phyloP scores from a whole-genome alignment of 2,888 invertebrate species.

The Sinohyriopsis cumingii region DNA sequence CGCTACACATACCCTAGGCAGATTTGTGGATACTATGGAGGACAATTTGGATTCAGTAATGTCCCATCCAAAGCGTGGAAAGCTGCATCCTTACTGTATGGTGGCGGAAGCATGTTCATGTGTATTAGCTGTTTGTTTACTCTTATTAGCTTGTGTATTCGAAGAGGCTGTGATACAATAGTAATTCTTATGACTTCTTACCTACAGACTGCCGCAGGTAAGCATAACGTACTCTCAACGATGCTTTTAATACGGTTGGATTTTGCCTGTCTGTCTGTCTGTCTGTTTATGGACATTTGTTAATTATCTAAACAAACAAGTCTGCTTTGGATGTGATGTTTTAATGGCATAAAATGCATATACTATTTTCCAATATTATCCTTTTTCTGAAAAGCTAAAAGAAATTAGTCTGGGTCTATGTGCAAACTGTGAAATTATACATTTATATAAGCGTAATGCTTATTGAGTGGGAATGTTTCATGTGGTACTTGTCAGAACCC shows the following conservation, averaged over 20 bases:
- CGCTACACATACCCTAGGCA: constrained; percentile 18
- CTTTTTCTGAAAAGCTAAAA: too few species aligned
- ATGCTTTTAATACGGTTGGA: not conserved
- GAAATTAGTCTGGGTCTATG: too few species aligned
- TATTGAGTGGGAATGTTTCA: too few species aligned
- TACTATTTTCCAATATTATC: too few species aligned
- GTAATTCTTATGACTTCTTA: constrained; percentile 58
- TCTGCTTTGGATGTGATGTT: too few species aligned
- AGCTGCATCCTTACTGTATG: constrained; percentile 66
- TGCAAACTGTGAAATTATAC: too few species aligned
- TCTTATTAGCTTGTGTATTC: constrained; percentile 56
- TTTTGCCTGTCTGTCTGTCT: too few species aligned
- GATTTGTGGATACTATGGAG: constrained; percentile 58
- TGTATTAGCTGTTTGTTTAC: constrained; percentile 61
- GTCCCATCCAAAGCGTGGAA: constrained; percentile 66
- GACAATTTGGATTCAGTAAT: constrained; percentile 56
- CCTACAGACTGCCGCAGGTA: constrained; percentile 67
- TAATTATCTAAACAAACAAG: too few species aligned
- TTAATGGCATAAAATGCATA: too few species aligned
- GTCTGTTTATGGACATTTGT: too few species aligned
- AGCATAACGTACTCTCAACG: constrained; percentile 9
- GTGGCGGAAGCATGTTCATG: constrained; percentile 66
- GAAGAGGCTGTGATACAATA: constrained; percentile 51
- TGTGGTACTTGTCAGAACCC: too few species aligned
- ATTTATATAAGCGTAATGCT: too few species aligned